A percentile compares a stretch with the other conserved stretches of the same genome.
Conservation (phyloP, 2,797 vertebrate species). For the Malacoraja senta region DNA sequence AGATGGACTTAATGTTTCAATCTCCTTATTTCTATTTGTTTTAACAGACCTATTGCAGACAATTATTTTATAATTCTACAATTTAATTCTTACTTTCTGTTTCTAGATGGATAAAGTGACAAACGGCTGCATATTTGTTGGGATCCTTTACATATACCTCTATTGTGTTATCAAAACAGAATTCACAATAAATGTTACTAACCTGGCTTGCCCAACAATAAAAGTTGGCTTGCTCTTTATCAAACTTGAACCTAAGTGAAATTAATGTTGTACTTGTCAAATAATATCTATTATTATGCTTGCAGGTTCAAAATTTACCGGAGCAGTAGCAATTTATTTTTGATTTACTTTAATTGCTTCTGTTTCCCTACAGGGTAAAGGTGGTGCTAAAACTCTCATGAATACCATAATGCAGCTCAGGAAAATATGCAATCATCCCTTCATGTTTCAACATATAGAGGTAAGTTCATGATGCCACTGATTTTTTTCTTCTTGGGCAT, state of each 20-base stretch:
- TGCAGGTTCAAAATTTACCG: background rate
- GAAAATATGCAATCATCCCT: conserved; percentile 97
- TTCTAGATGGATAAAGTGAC: background rate
- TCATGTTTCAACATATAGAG: conserved; percentile 94
- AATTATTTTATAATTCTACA: background rate
- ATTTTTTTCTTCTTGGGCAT: too few relatives aligned
- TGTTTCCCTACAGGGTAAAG: conserved; percentile 74
- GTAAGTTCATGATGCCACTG: conserved; percentile 47
- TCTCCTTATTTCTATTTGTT: background rate
- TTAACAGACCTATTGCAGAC: background rate
- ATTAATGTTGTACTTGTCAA: background rate
- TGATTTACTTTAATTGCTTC: background rate
- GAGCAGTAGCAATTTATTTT: background rate
- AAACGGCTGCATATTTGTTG: background rate
- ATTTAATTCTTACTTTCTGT: too few relatives aligned
- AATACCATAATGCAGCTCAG: conserved; percentile 98
- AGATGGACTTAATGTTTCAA: background rate
- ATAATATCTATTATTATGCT: background rate
- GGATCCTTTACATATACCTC: background rate
- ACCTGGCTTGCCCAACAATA: background rate
- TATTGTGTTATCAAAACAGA: background rate
- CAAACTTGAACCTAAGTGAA: background rate
- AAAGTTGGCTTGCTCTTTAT: background rate
- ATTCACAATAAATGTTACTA: too few relatives aligned
- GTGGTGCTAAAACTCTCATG: conserved; percentile 94